phyloP scores from a whole-genome alignment of 2,113 vertebrate genomes.

The Eleginops maclovinus region DNA sequence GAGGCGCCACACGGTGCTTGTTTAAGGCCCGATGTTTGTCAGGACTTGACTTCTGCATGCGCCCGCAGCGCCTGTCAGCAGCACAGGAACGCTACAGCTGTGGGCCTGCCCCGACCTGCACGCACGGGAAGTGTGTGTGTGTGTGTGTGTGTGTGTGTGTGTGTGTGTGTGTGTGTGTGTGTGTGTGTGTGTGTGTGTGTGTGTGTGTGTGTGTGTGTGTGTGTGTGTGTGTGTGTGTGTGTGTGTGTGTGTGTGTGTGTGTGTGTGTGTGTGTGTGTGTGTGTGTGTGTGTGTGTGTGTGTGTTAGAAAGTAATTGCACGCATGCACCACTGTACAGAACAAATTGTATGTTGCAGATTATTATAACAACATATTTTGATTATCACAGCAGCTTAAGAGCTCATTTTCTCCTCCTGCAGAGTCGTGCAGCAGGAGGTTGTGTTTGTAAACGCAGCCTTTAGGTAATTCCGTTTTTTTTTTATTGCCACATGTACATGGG shows the following conservation, averaged over 20 bases:
- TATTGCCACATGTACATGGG: too few relatives aligned
- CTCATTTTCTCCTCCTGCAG: background rate
- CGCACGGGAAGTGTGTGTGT: slow-evolving; percentile 43
- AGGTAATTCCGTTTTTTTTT: background rate
- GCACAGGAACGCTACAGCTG: slow-evolving; percentile 89
- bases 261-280: too few relatives aligned
- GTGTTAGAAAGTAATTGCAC: too few relatives aligned
- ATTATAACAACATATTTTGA: slow-evolving; percentile 6
- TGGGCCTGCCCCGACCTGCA: slow-evolving; percentile 90
- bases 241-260: too few relatives aligned
- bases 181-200: too few relatives aligned
- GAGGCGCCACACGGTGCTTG: slow-evolving; percentile 95
- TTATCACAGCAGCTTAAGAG: background rate
- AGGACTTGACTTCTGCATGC: slow-evolving; percentile 92
- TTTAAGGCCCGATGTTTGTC: slow-evolving; percentile 90
- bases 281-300: too few relatives aligned
- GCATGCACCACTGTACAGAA: slow-evolving; percentile 28
- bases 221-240: too few relatives aligned
- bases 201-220: background rate
- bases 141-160: background rate
- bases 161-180: background rate
- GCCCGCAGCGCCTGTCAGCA: slow-evolving; percentile 94
- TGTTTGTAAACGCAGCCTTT: slow-evolving; percentile 1
- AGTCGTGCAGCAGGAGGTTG: background rate
- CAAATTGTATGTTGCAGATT: slow-evolving; percentile 43